These are phyloP conservation scores for Gerris buenoi DNA, from an alignment of 1,140 invertebrate species.

Conservation along the genomic window DNA sequence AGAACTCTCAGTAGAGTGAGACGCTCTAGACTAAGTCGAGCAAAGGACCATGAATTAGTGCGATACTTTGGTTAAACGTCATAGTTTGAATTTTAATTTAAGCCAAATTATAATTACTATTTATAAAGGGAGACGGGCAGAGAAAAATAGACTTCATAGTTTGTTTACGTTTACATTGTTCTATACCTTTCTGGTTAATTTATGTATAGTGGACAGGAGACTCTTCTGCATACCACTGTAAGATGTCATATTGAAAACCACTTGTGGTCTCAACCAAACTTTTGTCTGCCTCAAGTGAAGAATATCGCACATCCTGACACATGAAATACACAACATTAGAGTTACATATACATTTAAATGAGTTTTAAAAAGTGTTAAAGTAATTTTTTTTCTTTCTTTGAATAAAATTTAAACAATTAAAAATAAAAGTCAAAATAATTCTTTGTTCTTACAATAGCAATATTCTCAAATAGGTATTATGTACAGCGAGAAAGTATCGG, in stretches of 20 bases:
- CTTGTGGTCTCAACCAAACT: constrained; percentile 38
- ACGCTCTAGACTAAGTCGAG: too few species aligned
- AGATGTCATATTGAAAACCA: constrained; percentile 41
- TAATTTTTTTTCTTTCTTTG: too few species aligned
- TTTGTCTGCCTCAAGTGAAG: constrained; percentile 50
- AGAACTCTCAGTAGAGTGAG: too few species aligned
- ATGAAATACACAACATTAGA: too few species aligned
- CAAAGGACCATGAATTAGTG: not conserved
- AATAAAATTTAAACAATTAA: not conserved
- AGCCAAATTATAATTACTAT: not conserved
- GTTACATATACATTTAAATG: too few species aligned
- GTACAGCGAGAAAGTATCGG: not conserved
- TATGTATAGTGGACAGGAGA: constrained; percentile 43
- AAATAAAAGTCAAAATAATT: not conserved
- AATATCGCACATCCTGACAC: constrained; percentile 50
- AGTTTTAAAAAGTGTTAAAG: too few species aligned
- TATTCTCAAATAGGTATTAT: not conserved
- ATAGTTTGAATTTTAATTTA: not conserved
- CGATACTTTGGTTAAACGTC: not conserved
- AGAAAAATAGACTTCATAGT: too few species aligned
- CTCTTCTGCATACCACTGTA: constrained; percentile 40
- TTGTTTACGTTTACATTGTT: not conserved
- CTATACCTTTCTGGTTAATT: constrained; percentile 40
- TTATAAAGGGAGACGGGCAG: too few species aligned
- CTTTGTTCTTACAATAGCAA: not conserved